These are phyloP conservation scores for Gymnodraco acuticeps DNA, from an alignment of 2,797 vertebrate species.

Conservation along the genomic window DNA sequence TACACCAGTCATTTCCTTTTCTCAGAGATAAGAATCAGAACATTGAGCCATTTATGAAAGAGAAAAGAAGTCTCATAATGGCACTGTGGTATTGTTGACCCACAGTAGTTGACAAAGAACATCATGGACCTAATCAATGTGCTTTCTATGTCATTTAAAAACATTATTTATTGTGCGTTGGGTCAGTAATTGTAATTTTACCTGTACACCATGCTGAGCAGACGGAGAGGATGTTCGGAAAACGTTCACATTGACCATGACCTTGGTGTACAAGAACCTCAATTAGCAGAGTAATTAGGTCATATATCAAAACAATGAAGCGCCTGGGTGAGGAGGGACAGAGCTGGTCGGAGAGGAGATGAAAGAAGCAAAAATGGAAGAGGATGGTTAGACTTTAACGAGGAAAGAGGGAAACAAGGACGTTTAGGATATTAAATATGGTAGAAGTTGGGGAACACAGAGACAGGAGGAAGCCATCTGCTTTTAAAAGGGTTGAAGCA, in stretches of 20 bases:
- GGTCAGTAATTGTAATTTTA: background rate
- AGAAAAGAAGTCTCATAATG: conserved; percentile 43
- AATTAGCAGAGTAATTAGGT: conserved; percentile 74
- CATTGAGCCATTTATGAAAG: conserved; percentile 63
- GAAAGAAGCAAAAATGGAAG: conserved; percentile 27
- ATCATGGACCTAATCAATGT: conserved; percentile 15
- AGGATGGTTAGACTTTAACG: conserved; percentile 19
- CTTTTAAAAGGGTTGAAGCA: conserved; percentile 20
- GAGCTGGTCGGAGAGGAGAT: conserved; percentile 44
- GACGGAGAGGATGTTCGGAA: conserved; percentile 1
- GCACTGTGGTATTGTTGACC: conserved; percentile 17
- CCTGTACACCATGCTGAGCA: background rate
- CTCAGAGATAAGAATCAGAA: conserved; percentile 68
- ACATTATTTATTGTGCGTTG: background rate
- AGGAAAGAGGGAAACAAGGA: conserved; percentile 16
- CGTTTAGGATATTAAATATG: background rate
- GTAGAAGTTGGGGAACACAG: conserved; percentile 5
- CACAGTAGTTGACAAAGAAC: conserved; percentile 15
- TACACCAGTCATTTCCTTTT: conserved; percentile 59
- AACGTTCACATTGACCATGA: conserved; percentile 21
- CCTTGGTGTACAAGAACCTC: conserved; percentile 45
- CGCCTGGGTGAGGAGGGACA: conserved; percentile 26
- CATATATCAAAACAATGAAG: conserved; percentile 71
- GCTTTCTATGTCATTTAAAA: background rate
- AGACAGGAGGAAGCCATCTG: conserved; percentile 4